phyloP scores from a whole-genome alignment of 2,888 invertebrate species.

The Pristionchus exspectatus region DNA sequence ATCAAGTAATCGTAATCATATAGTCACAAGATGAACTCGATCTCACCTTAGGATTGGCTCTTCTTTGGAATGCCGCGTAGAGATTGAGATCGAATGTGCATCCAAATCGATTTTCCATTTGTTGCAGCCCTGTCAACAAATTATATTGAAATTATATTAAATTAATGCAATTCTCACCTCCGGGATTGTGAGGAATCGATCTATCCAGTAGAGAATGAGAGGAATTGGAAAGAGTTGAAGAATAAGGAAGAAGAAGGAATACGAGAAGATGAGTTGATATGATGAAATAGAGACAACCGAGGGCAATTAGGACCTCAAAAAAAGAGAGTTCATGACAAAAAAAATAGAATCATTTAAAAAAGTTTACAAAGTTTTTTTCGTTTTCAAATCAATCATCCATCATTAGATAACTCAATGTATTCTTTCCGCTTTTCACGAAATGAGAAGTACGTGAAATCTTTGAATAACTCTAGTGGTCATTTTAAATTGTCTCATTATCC shows the following conservation, averaged over 20 bases:
- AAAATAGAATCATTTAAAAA: too few relatives aligned
- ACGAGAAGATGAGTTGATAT: constrained; percentile 38
- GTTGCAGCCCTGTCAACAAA: constrained; percentile 42
- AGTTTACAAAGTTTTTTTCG: background rate
- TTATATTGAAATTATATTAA: too few relatives aligned
- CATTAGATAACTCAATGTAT: too few relatives aligned
- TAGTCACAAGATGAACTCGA: background rate
- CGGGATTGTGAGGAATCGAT: constrained; percentile 77
- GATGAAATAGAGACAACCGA: constrained; percentile 13
- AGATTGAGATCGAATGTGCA: constrained; percentile 76
- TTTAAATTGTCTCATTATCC: too few relatives aligned
- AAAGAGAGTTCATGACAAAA: background rate
- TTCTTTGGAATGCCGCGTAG: constrained; percentile 71
- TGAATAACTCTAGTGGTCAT: too few relatives aligned
- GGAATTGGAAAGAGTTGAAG: constrained; percentile 25
- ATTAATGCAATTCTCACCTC: constrained; percentile 62
- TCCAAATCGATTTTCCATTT: constrained; percentile 74
- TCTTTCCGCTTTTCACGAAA: too few relatives aligned
- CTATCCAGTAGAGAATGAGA: constrained; percentile 69
- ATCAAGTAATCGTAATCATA: too few relatives aligned
- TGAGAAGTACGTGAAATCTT: too few relatives aligned
- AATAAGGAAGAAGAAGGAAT: constrained; percentile 47
- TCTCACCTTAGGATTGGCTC: constrained; percentile 71
- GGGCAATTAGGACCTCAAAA: background rate
- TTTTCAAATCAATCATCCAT: background rate